Evolutionary conservation across 2,888 invertebrate species (phyloP).

Genomic region (Eupsilia transversa): DNA sequence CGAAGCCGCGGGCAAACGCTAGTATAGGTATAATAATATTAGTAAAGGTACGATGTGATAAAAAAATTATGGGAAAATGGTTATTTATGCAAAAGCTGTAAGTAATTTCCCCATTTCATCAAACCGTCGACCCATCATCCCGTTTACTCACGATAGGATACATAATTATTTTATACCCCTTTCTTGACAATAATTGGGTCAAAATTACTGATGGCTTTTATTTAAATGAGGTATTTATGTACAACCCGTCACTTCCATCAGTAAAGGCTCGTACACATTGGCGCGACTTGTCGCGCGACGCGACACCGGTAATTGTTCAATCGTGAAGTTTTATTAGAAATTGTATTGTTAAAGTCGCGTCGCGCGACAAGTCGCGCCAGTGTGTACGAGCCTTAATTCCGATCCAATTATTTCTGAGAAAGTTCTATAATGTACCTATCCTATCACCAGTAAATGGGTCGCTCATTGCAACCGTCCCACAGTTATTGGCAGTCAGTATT

Average conservation of each 20-base stretch:
- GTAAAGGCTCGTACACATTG: too few relatives aligned
- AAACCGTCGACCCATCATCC: neutral
- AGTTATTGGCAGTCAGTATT: neutral
- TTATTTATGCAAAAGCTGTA: neutral
- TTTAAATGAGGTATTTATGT: neutral
- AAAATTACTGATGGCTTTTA: neutral
- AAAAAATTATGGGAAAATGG: neutral
- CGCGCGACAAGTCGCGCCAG: too few relatives aligned
- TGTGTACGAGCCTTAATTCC: too few relatives aligned
- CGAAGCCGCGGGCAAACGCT: too few relatives aligned
- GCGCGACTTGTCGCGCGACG: too few relatives aligned
- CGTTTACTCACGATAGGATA: constrained; percentile 3
- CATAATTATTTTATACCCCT: constrained; percentile 3
- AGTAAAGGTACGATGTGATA: too few relatives aligned
- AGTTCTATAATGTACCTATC: neutral
- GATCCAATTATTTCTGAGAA: neutral
- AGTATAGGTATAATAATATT: too few relatives aligned
- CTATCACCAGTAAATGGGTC: neutral
- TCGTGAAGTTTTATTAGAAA: too few relatives aligned
- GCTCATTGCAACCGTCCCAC: constrained; percentile 2
- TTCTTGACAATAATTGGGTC: neutral
- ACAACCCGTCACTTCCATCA: neutral
- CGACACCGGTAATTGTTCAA: too few relatives aligned
- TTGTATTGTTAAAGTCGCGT: too few relatives aligned
- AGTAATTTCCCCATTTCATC: neutral